These are phyloP conservation scores for Galeruca laticollis DNA, from an alignment of 2,888 invertebrate genomes.

Conservation along the genomic window DNA sequence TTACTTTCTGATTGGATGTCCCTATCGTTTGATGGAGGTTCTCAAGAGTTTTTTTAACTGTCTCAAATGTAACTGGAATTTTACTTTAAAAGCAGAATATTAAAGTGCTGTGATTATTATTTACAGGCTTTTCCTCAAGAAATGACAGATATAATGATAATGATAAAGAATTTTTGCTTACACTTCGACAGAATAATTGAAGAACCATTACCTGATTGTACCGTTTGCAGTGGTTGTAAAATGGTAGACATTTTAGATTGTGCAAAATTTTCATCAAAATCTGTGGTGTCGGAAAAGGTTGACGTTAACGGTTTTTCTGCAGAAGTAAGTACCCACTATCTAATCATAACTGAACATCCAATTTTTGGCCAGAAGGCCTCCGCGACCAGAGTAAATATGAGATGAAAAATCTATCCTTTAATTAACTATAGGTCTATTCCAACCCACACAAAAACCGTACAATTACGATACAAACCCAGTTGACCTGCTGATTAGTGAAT, in stretches of 20 bases:
- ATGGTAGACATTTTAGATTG: slow-evolving; percentile 57
- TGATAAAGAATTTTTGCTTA: slow-evolving; percentile 59
- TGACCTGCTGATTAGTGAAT: too few species aligned
- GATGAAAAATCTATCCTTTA: too few species aligned
- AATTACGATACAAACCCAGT: too few species aligned
- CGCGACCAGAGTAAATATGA: too few species aligned
- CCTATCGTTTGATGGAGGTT: too few species aligned
- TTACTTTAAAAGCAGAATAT: background rate
- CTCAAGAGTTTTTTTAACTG: too few species aligned
- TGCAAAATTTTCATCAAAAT: slow-evolving; percentile 50
- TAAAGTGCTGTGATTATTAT: slow-evolving; percentile 29
- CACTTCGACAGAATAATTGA: slow-evolving; percentile 60
- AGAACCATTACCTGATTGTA: slow-evolving; percentile 48
- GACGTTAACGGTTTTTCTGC: slow-evolving; percentile 22
- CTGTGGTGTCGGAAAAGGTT: slow-evolving; percentile 46
- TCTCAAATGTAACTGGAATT: too few species aligned
- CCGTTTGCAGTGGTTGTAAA: slow-evolving; percentile 56
- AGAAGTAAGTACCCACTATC: slow-evolving; percentile 36
- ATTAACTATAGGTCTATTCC: too few species aligned
- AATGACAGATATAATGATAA: slow-evolving; percentile 55
- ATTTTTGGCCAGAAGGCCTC: too few species aligned
- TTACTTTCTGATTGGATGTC: too few species aligned
- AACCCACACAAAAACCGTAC: too few species aligned
- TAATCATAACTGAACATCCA: too few species aligned
- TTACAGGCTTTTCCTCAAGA: slow-evolving; percentile 57